Evolutionary conservation across 2,797 vertebrate genomes (phyloP).

Genomic region (Esox masquinongy): DNA sequence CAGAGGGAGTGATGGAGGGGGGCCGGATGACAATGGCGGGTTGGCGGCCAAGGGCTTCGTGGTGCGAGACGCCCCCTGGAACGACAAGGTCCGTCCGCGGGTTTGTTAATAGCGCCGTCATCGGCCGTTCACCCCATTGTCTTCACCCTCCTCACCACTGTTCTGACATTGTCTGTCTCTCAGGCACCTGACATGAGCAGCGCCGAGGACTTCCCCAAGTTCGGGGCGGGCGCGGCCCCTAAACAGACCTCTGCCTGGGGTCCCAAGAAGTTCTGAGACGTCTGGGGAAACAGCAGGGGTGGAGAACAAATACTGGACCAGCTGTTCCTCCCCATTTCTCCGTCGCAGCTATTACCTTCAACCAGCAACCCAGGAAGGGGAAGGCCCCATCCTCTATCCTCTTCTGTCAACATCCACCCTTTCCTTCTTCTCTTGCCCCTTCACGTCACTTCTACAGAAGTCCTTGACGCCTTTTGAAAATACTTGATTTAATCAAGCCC

Average conservation of each 20-base stretch:
- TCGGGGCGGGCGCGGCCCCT: conserved; percentile 72
- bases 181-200: conserved; percentile 82
- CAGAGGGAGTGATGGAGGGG: conserved; percentile 56
- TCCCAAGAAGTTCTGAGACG: conserved; percentile 76
- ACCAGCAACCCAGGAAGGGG: background rate
- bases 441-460: conserved; percentile 19
- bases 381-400: background rate
- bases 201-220: conserved; percentile 80
- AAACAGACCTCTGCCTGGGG: conserved; percentile 80
- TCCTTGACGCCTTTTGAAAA: conserved; percentile 19
- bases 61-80: conserved; percentile 80
- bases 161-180: conserved; percentile 11
- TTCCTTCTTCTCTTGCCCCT: conserved; percentile 42
- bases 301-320: conserved; percentile 40
- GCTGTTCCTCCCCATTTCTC: background rate
- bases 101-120: background rate
- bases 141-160: background rate
- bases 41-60: conserved; percentile 76
- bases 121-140: too few relatives aligned
- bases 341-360: conserved; percentile 6
- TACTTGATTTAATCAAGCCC: conserved; percentile 11
- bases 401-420: conserved; percentile 9
- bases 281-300: conserved; percentile 43
- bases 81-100: conserved; percentile 68
- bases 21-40: conserved; percentile 63